Evolutionary conservation across 2,797 vertebrate species (phyloP).

Genomic region (Labroides dimidiatus): DNA sequence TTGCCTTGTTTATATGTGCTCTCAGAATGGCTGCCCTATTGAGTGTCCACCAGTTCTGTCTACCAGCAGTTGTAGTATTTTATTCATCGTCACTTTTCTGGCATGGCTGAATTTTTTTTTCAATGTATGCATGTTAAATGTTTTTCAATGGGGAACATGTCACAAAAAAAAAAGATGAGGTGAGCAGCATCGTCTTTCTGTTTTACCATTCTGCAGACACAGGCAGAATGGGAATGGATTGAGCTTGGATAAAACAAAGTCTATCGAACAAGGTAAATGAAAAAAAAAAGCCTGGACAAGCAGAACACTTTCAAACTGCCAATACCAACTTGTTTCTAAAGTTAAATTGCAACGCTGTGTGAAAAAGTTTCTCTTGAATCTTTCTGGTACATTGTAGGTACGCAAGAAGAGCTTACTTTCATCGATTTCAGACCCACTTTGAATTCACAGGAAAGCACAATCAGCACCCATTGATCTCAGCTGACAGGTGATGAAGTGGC

Average conservation of each 20-base stretch:
- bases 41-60: too few relatives aligned
- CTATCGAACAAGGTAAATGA: not conserved
- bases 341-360: conserved; percentile 18
- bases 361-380: conserved; percentile 13
- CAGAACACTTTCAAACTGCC: not conserved
- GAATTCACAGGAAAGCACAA: conserved; percentile 30
- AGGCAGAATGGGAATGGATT: conserved; percentile 8
- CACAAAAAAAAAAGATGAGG: not conserved
- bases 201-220: conserved; percentile 3
- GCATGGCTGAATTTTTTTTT: too few relatives aligned
- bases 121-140: too few relatives aligned
- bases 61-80: too few relatives aligned
- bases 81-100: too few relatives aligned
- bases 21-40: too few relatives aligned
- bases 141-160: too few relatives aligned
- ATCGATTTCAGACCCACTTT: conserved; percentile 27
- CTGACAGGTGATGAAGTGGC: conserved; percentile 36
- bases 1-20: too few relatives aligned
- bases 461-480: conserved; percentile 27
- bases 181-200: not conserved
- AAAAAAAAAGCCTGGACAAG: not conserved
- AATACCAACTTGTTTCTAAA: not conserved
- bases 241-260: conserved; percentile 1
- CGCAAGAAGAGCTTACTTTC: not conserved
- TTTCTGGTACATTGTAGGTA: not conserved